A percentile compares a stretch with the other conserved stretches of the same genome.
These are phyloP conservation scores for Subacronicta megacephala DNA, from an alignment of 2,888 invertebrate species.

Conservation along the genomic window DNA sequence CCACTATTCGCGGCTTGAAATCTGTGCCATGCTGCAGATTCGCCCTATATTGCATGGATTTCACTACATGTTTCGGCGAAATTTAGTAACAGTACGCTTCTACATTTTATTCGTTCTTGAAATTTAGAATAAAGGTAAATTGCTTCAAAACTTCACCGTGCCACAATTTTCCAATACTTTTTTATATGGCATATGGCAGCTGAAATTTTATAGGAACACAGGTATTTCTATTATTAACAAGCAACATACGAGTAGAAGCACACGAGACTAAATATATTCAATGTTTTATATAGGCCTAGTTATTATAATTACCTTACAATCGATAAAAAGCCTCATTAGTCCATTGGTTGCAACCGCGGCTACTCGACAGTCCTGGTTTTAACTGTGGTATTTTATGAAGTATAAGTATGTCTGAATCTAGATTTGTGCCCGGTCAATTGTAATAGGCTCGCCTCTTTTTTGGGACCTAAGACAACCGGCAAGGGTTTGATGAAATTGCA, in stretches of 20 bases:
- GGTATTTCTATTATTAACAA: constrained; percentile 16
- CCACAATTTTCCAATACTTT: constrained; percentile 10
- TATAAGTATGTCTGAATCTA: no score
- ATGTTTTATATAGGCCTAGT: no score
- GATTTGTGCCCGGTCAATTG: no score
- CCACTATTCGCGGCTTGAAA: no score
- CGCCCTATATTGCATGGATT: not conserved
- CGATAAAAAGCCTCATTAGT: no score
- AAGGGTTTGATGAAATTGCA: no score
- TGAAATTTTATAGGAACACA: constrained; percentile 28
- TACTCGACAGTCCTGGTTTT: no score
- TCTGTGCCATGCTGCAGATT: not conserved
- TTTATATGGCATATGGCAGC: constrained; percentile 13
- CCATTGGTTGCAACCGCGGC: no score
- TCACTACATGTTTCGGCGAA: not conserved
- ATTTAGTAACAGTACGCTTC: not conserved
- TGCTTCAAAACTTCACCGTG: constrained; percentile 7
- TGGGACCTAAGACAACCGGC: no score
- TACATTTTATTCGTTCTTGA: not conserved
- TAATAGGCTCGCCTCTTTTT: no score
- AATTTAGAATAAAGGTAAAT: constrained; percentile 9
- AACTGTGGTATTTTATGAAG: no score
- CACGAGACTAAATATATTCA: not conserved
- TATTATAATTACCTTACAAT: no score
- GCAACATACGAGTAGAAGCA: constrained; percentile 7